A percentile compares a stretch with the other conserved stretches of the same genome.
Conservation (phyloP, 2,113 vertebrate species). For the Raja brachyura region DNA sequence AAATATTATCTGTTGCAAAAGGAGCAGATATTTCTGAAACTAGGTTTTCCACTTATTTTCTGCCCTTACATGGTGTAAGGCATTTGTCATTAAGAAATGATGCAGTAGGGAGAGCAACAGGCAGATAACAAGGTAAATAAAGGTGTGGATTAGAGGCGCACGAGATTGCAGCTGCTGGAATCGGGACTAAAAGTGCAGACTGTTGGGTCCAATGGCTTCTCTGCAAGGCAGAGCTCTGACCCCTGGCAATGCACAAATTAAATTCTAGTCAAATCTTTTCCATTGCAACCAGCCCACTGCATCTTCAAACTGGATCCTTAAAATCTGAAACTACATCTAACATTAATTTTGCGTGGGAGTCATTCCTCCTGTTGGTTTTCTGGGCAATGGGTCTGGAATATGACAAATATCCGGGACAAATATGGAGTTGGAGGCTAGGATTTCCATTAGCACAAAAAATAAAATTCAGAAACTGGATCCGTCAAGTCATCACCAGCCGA, state of each 20-base stretch:
- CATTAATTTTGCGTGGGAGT: neutral
- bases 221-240: neutral
- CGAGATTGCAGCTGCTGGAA: no score
- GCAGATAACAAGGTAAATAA: neutral
- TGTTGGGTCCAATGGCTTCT: neutral
- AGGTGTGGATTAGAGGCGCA: neutral
- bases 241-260: neutral
- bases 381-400: neutral
- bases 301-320: neutral
- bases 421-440: no score
- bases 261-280: neutral
- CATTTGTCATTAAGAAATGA: neutral
- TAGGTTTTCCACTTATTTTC: no score
- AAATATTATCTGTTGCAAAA: no score
- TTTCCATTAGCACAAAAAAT: neutral
- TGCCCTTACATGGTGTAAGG: neutral
- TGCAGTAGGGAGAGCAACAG: neutral
- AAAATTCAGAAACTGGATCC: neutral
- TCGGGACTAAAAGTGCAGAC: no score
- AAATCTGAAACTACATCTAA: neutral
- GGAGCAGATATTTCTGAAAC: no score
- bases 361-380: neutral
- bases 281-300: neutral
- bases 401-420: neutral
- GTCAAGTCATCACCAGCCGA: neutral